Conservation (phyloP, 2,888 invertebrate genomes). For the Cotesia congregata region DNA sequence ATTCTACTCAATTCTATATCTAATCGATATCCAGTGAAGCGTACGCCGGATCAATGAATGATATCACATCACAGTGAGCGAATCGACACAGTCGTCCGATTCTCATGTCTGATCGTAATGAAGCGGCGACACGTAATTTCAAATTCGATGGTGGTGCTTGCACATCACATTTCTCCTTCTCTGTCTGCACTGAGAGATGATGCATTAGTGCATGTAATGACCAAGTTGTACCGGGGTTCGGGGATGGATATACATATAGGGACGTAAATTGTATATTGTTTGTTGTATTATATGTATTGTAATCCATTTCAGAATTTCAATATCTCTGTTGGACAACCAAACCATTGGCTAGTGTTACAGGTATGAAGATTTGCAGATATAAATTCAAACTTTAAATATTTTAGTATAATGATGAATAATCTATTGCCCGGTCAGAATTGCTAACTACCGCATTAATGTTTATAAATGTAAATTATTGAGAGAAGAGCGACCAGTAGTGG, state of each 20-base stretch:
- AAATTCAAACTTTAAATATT: neutral
- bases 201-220: neutral
- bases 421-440: neutral
- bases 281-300: neutral
- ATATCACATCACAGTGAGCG: neutral
- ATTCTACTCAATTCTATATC: neutral
- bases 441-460: neutral
- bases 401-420: neutral
- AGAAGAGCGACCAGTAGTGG: neutral
- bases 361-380: too few species aligned
- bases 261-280: neutral
- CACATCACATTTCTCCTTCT: slow-evolving; percentile 7
- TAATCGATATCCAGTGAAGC: neutral
- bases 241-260: neutral
- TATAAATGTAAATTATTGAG: neutral
- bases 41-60: neutral
- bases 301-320: neutral
- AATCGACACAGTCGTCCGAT: neutral
- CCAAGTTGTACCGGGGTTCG: neutral
- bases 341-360: neutral
- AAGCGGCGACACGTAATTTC: slow-evolving; percentile 25
- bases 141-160: slow-evolving; percentile 24
- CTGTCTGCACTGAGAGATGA: neutral
- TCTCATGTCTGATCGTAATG: slow-evolving; percentile 8
- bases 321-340: neutral